Evolutionary conservation across 2,113 vertebrate species (phyloP).

Genomic region (Pedetes capensis): DNA sequence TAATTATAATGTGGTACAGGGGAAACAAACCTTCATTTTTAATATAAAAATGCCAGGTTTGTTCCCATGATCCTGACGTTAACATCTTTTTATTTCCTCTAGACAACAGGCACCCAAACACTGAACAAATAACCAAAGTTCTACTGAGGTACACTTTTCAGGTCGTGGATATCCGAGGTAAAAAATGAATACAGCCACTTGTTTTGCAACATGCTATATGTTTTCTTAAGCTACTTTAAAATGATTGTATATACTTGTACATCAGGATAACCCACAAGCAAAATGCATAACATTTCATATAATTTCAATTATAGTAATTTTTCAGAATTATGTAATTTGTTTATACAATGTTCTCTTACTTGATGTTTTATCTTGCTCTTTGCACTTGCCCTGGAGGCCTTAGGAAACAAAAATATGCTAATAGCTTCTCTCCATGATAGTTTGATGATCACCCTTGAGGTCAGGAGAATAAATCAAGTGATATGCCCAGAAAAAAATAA

Average conservation of each 20-base stretch:
- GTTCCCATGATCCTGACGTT: neutral
- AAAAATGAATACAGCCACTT: neutral
- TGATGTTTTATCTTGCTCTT: neutral
- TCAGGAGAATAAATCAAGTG: neutral
- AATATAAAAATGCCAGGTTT: neutral
- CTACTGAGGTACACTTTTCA: neutral
- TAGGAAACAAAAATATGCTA: neutral
- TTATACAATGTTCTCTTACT: neutral
- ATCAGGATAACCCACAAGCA: neutral
- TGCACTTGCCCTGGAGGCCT: neutral
- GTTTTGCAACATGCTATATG: neutral
- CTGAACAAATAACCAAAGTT: fast-evolving
- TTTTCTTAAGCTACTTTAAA: neutral
- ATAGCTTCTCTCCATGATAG: too few relatives aligned
- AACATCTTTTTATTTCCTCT: neutral
- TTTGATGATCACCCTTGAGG: neutral
- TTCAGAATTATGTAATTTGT: neutral
- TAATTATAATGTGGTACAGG: neutral
- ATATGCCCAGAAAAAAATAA: neutral
- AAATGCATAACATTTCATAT: neutral
- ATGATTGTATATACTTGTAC: neutral
- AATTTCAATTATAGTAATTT: neutral
- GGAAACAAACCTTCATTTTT: neutral
- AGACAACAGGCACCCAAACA: neutral
- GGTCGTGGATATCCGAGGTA: neutral